Evolutionary conservation across 2,888 invertebrate genomes (phyloP).

Genomic region (Horisme vitalbata): DNA sequence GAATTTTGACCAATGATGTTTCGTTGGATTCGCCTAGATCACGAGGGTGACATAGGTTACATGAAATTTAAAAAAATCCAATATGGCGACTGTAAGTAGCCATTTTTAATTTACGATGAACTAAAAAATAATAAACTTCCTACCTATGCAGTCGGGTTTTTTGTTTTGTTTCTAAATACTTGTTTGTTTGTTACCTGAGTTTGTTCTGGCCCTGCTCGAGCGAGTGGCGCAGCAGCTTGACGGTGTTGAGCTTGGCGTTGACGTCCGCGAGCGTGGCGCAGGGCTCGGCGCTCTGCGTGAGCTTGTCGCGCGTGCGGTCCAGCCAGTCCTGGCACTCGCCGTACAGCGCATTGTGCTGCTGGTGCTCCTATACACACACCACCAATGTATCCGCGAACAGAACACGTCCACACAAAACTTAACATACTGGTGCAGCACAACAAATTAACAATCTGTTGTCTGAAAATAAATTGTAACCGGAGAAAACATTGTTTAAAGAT

Average conservation of each 20-base stretch:
- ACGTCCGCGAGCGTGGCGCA: conserved; percentile 92
- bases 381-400: conserved; percentile 1
- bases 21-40: too few species aligned
- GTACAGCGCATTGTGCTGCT: conserved; percentile 95
- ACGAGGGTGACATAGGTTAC: too few species aligned
- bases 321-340: conserved; percentile 98
- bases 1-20: too few species aligned
- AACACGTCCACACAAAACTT: neutral
- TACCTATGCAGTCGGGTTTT: too few species aligned
- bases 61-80: too few species aligned
- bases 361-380: conserved; percentile 87
- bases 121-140: too few species aligned
- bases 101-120: too few species aligned
- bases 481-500: too few species aligned
- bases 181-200: conserved; percentile 63
- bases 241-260: conserved; percentile 91
- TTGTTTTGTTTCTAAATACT: neutral
- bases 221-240: conserved; percentile 94
- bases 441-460: too few species aligned
- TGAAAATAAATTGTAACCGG: too few species aligned
- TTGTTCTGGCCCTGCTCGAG: conserved; percentile 94
- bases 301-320: conserved; percentile 92
- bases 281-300: conserved; percentile 90
- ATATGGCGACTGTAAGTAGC: too few species aligned
- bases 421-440: too few species aligned